Evolutionary conservation across 1,140 invertebrate genomes (phyloP), one percentile per base, ranked within the genome.

Genomic region (Sitophilus oryzae): DNA sequence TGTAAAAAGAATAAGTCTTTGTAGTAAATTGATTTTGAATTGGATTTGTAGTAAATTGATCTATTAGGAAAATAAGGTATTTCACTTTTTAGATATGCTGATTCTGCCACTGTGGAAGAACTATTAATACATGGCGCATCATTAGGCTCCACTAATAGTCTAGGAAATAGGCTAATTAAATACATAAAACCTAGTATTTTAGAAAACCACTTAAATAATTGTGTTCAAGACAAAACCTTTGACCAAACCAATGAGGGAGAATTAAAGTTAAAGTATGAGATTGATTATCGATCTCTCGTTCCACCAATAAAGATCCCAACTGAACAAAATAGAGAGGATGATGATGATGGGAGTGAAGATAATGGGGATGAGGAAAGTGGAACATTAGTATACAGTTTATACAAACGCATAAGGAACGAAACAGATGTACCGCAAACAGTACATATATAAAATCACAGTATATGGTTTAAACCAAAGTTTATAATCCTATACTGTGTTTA

Each of bases 141-240:
- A 61, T 76, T 89, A 3, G 85, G 84, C 0, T 73, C 80, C 14
- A 71, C 72, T 52, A 88, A 88, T 61, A 68, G 68, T 16, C 82
- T 83, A 45, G 74, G 79, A 15, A 77, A 82, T 41, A 76, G 84
- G 10, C 82, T 85, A 6, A 68, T 89, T 1, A 77, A 79, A 36
- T 79, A 85, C 50, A 83, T 90, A 11, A 71, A 79, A 15, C 72
- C 80, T 0, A 76, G 76, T 52, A 76, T 79, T 11, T 63, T 90
- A 4, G 77, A 84, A 65, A 73, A 78, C 16, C 84, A 82, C 62
- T 76, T 89, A n/a, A 79, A 89, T 63, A 76, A 79, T 44, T 89
- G 86, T 61, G 49, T 30, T 11, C 5, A 30, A 5, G 11, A 30
- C 5, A 11, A 30, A 5, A 6, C 5, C 5, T 5, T n/a, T n/a